These are phyloP conservation scores for Mycetomoellerius zeteki DNA, from an alignment of 1,140 invertebrate genomes.

Conservation along the genomic window DNA sequence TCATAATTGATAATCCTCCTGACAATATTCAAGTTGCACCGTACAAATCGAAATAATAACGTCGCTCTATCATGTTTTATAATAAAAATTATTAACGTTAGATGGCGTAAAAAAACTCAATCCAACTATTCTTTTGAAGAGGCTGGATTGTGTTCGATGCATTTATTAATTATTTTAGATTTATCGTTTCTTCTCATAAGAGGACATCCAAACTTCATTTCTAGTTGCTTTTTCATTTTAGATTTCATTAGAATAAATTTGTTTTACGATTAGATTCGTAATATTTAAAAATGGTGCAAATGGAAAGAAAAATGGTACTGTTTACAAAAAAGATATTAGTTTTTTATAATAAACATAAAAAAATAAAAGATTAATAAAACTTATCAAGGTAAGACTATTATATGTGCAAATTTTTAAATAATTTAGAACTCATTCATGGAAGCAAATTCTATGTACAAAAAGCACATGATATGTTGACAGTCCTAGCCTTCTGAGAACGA, in stretches of 20 bases:
- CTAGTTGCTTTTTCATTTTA: not conserved
- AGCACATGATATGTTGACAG: not conserved
- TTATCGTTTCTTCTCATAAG: not conserved
- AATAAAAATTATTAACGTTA: not conserved
- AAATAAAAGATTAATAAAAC: slow-evolving; percentile 11
- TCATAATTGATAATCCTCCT: not conserved
- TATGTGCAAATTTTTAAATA: not conserved
- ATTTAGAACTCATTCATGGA: not conserved
- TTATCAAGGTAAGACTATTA: not conserved
- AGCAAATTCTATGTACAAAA: not conserved
- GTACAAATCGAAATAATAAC: not conserved
- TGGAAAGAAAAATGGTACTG: not conserved
- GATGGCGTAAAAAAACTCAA: not conserved
- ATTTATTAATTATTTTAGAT: not conserved
- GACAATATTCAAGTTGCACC: not conserved
- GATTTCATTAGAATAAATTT: slow-evolving; percentile 1
- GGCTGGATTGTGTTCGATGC: not conserved
- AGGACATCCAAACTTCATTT: not conserved
- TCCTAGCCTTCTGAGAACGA: not conserved
- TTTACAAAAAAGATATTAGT: not conserved
- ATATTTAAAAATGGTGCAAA: not conserved
- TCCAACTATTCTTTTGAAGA: not conserved
- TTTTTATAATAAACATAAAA: not conserved
- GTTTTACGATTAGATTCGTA: not conserved
- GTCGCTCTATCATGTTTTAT: not conserved